Conservation (phyloP, 2,888 invertebrate species). For the Stenolophus ochropezus region DNA sequence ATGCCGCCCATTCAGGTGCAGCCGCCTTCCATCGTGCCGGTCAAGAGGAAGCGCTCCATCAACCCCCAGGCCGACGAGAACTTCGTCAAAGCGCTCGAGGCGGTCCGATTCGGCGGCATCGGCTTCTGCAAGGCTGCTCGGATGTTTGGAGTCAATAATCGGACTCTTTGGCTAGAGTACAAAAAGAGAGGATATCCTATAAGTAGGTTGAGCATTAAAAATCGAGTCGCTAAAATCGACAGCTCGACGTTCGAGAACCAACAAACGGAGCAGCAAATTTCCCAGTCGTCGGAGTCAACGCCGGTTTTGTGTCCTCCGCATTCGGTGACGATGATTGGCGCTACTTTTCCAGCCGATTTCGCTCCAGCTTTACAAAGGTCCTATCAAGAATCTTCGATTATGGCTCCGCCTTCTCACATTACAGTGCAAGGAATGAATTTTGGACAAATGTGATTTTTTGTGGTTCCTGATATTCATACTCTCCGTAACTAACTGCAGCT, state of each 20-base stretch:
- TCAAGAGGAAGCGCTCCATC: constrained; percentile 82
- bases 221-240: constrained; percentile 80
- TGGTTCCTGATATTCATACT: constrained; percentile 34
- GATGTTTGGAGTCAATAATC: constrained; percentile 89
- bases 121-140: constrained; percentile 91
- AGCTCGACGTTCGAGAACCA: constrained; percentile 8
- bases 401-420: constrained; percentile 77
- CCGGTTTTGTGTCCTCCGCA: constrained; percentile 78
- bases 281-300: constrained; percentile 70
- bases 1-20: constrained; percentile 69
- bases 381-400: constrained; percentile 68
- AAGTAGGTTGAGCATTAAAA: constrained; percentile 85
- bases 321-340: constrained; percentile 80
- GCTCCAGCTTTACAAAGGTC: constrained; percentile 75
- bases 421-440: constrained; percentile 86
- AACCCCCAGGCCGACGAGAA: constrained; percentile 90
- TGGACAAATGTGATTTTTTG: constrained; percentile 80
- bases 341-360: constrained; percentile 81
- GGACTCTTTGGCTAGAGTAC: constrained; percentile 90
- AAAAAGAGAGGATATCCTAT: constrained; percentile 90
- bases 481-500: background rate
- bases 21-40: constrained; percentile 66
- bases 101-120: constrained; percentile 87
- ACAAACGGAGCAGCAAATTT: constrained; percentile 64
- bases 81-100: constrained; percentile 87